Evolutionary conservation across 2,888 invertebrate species (phyloP).

Genomic region (Biston stratarius): DNA sequence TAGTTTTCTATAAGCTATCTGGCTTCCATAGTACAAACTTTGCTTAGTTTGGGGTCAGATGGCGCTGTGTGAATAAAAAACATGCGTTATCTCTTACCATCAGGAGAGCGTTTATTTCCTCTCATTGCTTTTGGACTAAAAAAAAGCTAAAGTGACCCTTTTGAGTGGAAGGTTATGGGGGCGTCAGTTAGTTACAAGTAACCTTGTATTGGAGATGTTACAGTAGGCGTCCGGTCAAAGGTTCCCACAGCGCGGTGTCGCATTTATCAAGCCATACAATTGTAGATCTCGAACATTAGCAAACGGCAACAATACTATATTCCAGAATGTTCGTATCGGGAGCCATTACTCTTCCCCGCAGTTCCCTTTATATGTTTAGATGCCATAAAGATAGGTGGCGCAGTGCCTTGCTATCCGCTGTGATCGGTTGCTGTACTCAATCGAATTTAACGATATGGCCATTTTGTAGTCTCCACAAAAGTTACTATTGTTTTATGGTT

Average conservation of each 20-base stretch:
- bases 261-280: conserved; percentile 70
- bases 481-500: conserved; percentile 41
- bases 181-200: not conserved
- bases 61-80: too few relatives aligned
- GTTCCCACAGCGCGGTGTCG: conserved; percentile 59
- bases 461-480: conserved; percentile 54
- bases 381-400: conserved; percentile 78
- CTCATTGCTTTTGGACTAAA: too few relatives aligned
- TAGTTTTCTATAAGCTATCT: too few relatives aligned
- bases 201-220: conserved; percentile 55
- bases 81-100: too few relatives aligned
- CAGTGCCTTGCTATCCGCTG: conserved; percentile 66
- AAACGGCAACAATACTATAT: conserved; percentile 70
- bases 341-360: conserved; percentile 75
- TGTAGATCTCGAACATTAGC: conserved; percentile 67
- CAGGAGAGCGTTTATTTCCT: too few relatives aligned
- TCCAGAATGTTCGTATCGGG: conserved; percentile 77
- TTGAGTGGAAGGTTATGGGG: too few relatives aligned
- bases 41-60: too few relatives aligned
- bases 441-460: conserved; percentile 65
- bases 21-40: too few relatives aligned
- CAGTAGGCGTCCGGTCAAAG: conserved; percentile 60
- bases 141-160: too few relatives aligned
- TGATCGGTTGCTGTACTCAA: conserved; percentile 72
- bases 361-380: conserved; percentile 80